Conservation (phyloP, 2,888 invertebrate genomes). For the Ommatoiulus sabulosus region DNA sequence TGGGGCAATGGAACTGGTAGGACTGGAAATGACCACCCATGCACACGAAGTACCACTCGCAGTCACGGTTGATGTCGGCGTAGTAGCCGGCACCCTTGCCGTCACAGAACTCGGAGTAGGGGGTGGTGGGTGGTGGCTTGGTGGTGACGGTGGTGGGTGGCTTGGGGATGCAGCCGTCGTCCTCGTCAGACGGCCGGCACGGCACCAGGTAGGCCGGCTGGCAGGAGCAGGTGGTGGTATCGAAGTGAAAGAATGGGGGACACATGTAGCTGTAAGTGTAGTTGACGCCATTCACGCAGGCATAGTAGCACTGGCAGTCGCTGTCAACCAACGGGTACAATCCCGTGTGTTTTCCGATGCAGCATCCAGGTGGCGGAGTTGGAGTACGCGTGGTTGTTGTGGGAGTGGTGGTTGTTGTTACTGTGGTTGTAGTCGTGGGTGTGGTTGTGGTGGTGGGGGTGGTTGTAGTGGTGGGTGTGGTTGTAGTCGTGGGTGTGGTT, state of each 20-base stretch:
- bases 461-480: not conserved
- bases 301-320: constrained; percentile 49
- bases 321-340: constrained; percentile 45
- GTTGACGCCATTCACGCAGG: not conserved
- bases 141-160: constrained; percentile 23
- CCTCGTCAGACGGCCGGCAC: not conserved
- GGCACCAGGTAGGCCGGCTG: not conserved
- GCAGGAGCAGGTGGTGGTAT: constrained; percentile 23
- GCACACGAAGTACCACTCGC: constrained; percentile 54
- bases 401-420: not conserved
- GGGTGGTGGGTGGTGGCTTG: constrained; percentile 12
- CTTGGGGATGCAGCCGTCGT: not conserved
- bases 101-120: constrained; percentile 13
- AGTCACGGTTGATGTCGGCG: constrained; percentile 4
- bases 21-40: not conserved
- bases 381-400: constrained; percentile 5
- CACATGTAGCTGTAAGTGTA: constrained; percentile 25
- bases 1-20: constrained; percentile 48
- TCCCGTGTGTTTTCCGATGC: not conserved
- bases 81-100: constrained; percentile 26
- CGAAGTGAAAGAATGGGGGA: constrained; percentile 44
- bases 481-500: not conserved
- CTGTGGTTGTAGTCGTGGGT: not conserved
- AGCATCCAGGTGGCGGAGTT: not conserved
- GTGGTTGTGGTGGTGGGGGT: not conserved